Conservation (phyloP, 2,113 vertebrate species). For the Plotosus lineatus region DNA sequence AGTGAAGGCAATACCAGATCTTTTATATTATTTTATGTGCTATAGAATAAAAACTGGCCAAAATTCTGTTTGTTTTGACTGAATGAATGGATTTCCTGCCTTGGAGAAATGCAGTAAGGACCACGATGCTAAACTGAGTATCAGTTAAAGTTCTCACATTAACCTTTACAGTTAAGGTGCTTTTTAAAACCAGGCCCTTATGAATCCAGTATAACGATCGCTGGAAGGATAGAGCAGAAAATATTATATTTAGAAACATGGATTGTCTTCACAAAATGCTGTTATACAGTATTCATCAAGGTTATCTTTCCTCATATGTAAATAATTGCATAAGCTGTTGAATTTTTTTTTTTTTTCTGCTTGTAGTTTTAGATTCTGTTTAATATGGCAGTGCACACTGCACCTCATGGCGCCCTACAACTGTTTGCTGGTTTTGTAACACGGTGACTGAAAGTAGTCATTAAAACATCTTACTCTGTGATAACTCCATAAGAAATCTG, state of each 20-base stretch:
- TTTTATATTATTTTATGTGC: too few species aligned
- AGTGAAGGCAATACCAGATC: background rate
- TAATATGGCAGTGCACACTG: slow-evolving; percentile 19
- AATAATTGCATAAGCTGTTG: slow-evolving; percentile 7
- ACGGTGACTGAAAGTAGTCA: slow-evolving; percentile 13
- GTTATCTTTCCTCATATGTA: slow-evolving; percentile 37
- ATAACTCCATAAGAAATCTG: background rate
- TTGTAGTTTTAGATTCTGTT: slow-evolving; percentile 24
- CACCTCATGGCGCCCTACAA: background rate
- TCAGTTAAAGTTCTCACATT: background rate
- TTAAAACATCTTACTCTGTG: slow-evolving; percentile 21
- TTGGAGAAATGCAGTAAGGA: background rate
- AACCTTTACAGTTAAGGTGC: background rate
- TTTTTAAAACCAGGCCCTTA: slow-evolving; percentile 24
- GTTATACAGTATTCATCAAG: slow-evolving; percentile 29
- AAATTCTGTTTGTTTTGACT: background rate
- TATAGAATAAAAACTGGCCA: background rate
- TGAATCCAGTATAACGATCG: background rate
- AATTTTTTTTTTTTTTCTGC: background rate
- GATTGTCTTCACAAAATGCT: slow-evolving; percentile 14
- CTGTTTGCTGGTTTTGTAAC: slow-evolving; percentile 22
- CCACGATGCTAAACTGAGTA: background rate
- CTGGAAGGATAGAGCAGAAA: background rate
- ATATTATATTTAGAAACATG: background rate
- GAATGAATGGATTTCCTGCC: background rate